Conservation (phyloP, 35 echinoderm and acorn worm species). For the Hemicentrotus pulcherrimus region DNA sequence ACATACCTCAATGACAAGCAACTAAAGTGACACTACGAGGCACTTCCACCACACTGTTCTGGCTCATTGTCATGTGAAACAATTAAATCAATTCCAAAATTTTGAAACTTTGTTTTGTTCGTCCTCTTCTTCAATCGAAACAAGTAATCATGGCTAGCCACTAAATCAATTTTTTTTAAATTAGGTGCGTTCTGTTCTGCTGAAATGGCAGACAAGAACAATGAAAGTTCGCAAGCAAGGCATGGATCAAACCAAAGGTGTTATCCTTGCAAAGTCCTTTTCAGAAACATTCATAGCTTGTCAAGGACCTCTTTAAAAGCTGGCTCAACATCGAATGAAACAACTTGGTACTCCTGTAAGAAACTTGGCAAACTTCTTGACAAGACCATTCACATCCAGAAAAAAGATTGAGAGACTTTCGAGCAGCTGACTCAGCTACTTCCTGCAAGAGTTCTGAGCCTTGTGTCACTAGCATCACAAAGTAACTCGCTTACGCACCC, state of each 20-base stretch:
- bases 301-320: not conserved
- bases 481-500: not conserved
- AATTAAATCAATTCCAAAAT: not conserved
- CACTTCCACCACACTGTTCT: not conserved
- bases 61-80: not conserved
- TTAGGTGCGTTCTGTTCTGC: not conserved
- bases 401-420: not conserved
- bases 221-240: not conserved
- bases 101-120: not conserved
- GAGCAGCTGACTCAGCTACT: not conserved
- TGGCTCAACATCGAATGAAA: not conserved
- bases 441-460: not conserved
- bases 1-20: not conserved
- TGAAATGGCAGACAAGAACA: not conserved
- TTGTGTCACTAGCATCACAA: not conserved
- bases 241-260: not conserved
- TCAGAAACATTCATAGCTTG: not conserved
- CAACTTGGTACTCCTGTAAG: not conserved
- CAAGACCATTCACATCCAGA: not conserved
- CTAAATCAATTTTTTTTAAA: not conserved
- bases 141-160: not conserved
- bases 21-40: not conserved
- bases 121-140: not conserved
- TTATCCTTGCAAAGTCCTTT: not conserved
- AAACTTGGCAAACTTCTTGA: not conserved